These are phyloP conservation scores for Paedocypris micromegethes DNA, from an alignment of 2,797 vertebrate species.

Conservation along the genomic window DNA sequence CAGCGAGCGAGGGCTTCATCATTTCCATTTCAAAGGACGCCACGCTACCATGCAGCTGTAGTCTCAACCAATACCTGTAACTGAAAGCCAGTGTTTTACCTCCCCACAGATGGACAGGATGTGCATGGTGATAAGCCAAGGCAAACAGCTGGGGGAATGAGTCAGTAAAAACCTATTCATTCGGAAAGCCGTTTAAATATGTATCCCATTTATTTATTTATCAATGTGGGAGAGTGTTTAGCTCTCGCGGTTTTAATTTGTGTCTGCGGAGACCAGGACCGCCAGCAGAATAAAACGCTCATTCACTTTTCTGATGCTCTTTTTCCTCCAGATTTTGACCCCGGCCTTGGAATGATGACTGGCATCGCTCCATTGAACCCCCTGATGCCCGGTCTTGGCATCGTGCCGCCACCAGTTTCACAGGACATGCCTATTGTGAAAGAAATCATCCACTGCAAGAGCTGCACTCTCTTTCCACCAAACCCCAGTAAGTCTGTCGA, in stretches of 20 bases:
- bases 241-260: constrained; percentile 49
- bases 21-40: constrained; percentile 65
- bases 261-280: constrained; percentile 30
- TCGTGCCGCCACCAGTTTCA: constrained; percentile 80
- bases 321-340: constrained; percentile 80
- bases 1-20: constrained; percentile 26
- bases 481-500: constrained; percentile 83
- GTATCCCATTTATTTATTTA: constrained; percentile 57
- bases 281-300: not conserved
- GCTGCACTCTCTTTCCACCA: constrained; percentile 90
- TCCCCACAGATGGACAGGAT: constrained; percentile 17
- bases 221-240: constrained; percentile 51
- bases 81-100: constrained; percentile 46
- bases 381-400: constrained; percentile 86
- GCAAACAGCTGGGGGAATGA: constrained; percentile 47
- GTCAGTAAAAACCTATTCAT: constrained; percentile 47
- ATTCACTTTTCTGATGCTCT: constrained; percentile 14
- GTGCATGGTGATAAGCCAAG: constrained; percentile 26
- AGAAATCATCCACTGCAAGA: constrained; percentile 97
- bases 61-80: constrained; percentile 50
- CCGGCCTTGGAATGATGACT: constrained; percentile 87
- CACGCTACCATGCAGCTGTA: constrained; percentile 36
- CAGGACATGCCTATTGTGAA: constrained; percentile 85
- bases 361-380: constrained; percentile 88
- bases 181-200: constrained; percentile 55